Evolutionary conservation across 2,797 vertebrate species (phyloP), one percentile per base, ranked within the genome.

Genomic region (Thunnus albacares): DNA sequence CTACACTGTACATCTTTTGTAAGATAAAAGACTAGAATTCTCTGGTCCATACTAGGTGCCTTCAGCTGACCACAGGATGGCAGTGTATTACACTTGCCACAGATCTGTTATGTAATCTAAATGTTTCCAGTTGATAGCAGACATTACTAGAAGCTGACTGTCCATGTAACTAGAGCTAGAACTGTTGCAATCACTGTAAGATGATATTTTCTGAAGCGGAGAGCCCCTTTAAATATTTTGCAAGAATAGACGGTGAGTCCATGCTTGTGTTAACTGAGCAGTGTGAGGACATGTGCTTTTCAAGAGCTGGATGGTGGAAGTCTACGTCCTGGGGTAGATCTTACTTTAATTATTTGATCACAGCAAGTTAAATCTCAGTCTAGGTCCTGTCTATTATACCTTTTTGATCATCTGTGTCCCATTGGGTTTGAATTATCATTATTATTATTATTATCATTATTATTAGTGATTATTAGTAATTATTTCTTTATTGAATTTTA

Each of bases 61-160:
- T 28, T 22, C 11, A 72, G 17, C 12, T 85, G 69, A 59, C 90
- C 89, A 93, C 81, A 70, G n/a, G 93, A 67, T 89, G 91, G 89
- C 91, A 87, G 17, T 88, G 28, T 81, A 20, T 61, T 17, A 12
- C 69, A 75, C 75, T 49, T 63, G n/a, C 53, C 33, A 20, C 20
- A 78, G 33, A 57, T 56, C 68, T 52, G 62, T 94, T 92, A 89
- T 22, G 30, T 75, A 90, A 94, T 83, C 57, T 2, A 69, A 82
- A 71, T 47, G 56, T 71, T 85, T 70, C 78, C 30, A 76, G 81
- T 60, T 66, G 65, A 80, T 22, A 7, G 68, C 0, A 87, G 90
- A 89, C 62, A 8, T 55, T 69, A 69, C 87, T 82, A 77, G 80
- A 89, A 83, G 79, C 76, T 81, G 45, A 51, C 53, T 61, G 57